These are phyloP conservation scores for Acrocephalus scirpaceus DNA, from an alignment of 2,797 vertebrate genomes.

Conservation along the genomic window DNA sequence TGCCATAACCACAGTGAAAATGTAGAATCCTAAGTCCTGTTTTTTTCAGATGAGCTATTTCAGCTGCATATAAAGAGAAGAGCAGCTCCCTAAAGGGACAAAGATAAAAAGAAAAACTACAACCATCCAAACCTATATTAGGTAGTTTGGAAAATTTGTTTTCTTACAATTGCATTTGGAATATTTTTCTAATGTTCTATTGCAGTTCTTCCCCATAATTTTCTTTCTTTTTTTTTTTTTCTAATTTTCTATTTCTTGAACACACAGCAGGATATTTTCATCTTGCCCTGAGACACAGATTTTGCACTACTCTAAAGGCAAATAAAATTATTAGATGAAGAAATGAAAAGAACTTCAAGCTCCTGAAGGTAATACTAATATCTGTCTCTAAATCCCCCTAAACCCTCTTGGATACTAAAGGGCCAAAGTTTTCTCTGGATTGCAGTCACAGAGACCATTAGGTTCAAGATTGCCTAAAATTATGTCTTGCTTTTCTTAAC, in stretches of 20 bases:
- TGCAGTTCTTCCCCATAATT: not conserved
- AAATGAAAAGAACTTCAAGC: not conserved
- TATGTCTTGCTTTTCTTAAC: not conserved
- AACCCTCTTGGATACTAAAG: not conserved
- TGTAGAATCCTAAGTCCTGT: not conserved
- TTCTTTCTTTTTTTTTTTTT: not conserved
- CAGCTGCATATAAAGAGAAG: not conserved
- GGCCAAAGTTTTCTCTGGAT: not conserved
- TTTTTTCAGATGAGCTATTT: constrained; percentile 2
- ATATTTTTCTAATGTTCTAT: not conserved
- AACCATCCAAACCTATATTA: not conserved
- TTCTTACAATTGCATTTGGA: not conserved
- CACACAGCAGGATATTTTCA: not conserved
- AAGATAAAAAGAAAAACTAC: not conserved
- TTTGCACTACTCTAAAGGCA: not conserved
- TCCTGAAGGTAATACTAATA: not conserved
- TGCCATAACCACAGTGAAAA: not conserved
- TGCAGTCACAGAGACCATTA: not conserved
- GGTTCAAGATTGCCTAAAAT: not conserved
- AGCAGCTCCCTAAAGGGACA: not conserved
- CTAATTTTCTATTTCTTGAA: not conserved
- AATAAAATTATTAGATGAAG: not conserved
- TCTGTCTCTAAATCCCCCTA: not conserved
- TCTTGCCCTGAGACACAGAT: not conserved
- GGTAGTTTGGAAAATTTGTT: not conserved